Conservation (phyloP, 2,888 invertebrate genomes). For the Suillia variegata region DNA sequence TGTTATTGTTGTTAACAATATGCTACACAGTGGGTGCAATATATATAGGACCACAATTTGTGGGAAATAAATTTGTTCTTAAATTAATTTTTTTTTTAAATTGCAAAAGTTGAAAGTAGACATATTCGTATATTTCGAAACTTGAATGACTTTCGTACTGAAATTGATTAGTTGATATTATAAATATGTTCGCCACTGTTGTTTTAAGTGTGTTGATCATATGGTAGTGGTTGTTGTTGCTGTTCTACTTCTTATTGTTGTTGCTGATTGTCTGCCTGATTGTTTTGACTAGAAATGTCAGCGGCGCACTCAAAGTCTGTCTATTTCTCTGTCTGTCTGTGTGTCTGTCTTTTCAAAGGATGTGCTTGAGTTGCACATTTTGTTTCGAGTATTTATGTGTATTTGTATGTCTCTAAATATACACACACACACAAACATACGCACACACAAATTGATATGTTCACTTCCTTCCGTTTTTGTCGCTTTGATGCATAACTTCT, state of each 20-base stretch:
- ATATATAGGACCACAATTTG: too few species aligned
- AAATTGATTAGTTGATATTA: too few species aligned
- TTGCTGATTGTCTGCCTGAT: conserved; percentile 29
- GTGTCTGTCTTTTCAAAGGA: background rate
- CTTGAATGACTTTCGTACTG: too few species aligned
- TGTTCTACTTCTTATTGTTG: conserved; percentile 1
- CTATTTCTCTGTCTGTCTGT: background rate
- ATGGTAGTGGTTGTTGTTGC: background rate
- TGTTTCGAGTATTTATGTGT: conserved; percentile 7
- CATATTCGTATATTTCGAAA: too few species aligned
- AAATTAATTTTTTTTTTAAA: too few species aligned
- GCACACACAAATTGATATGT: conserved; percentile 21
- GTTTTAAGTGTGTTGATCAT: background rate
- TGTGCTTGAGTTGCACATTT: conserved; percentile 9
- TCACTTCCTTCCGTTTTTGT: conserved; percentile 18
- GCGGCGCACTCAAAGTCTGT: conserved; percentile 12
- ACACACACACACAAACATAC: conserved; percentile 14
- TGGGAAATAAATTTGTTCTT: too few species aligned
- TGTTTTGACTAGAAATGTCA: conserved; percentile 40
- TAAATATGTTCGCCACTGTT: too few species aligned
- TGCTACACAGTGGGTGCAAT: background rate
- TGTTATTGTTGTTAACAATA: conserved; percentile 6
- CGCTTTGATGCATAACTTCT: conserved; percentile 13
- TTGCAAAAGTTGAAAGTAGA: too few species aligned
- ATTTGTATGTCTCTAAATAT: background rate